Base-by-base conservation (phyloP, 2,797 vertebrate genomes). In the Pipistrellus pipistrellus region DNA sequence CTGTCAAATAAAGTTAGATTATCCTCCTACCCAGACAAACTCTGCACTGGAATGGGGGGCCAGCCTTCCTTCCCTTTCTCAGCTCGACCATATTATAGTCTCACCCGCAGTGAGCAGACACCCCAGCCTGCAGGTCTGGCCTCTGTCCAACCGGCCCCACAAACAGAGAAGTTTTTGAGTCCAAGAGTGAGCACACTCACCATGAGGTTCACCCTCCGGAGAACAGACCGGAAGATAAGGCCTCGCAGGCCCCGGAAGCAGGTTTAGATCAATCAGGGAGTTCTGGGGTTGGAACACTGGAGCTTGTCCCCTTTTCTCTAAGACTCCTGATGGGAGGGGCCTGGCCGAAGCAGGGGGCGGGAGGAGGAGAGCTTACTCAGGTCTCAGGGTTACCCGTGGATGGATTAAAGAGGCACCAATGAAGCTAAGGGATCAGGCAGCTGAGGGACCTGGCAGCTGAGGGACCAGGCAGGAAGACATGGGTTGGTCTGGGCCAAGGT, bases 71-170 rank as follows among this genome's bases (percentile, higher is more conserved):
- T 18, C 25, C 57, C 32, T 51, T 57, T 82, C 72, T 77, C 35
- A 13, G n/a, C 13, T 25, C 32, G 3, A 46, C 46, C 55, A 41
- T 8, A 21, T 23, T 38, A 23, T 18, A 18, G 55, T 13, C 30
- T 78, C 57, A n/a, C 35, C 41, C 17, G 2, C 0, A 0, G 15
- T 0, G 1, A 11, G 3, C 5, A 9, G 12, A 46, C 13, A 6
- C 11, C 55, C 41, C 38, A 20, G 15, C 38, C 85, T 35, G 55
- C 21, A 12, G 32, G 32, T 1, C 81, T 8, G 3, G 3, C 18
- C 44, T 85, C 69, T 27, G n/a, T 25, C 8, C 18, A 2, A 7
- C 4, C 4, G 1, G 6, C 17, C 69, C 68, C 41, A 17, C 44
- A 13, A 7, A 41, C 8, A 35, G 71, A 21, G 14, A 48, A 17